Conservation (phyloP, 2,797 vertebrate species). For the Coccyzus lansbergi region DNA sequence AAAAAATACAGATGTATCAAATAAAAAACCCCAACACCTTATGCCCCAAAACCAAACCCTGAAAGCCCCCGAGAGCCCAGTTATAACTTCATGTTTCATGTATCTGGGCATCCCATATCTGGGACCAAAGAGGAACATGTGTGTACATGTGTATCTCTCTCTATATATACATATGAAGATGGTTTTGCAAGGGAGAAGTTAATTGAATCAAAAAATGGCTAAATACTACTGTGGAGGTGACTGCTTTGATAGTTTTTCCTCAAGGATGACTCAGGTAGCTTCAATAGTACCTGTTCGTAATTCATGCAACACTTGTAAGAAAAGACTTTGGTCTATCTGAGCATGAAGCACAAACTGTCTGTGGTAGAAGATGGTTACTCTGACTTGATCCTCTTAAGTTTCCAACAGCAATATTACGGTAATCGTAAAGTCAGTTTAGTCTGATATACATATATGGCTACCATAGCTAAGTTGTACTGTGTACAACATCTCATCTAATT, state of each 20-base stretch:
- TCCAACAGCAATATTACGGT: not conserved
- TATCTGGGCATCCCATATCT: not conserved
- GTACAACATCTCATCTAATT: not conserved
- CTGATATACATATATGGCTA: not conserved
- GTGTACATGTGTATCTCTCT: not conserved
- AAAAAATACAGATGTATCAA: constrained; percentile 2
- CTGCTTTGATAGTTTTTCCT: not conserved
- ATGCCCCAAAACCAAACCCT: not conserved
- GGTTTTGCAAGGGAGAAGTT: not conserved
- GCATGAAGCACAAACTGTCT: not conserved
- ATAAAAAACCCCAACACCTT: not conserved
- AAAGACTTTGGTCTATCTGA: not conserved
- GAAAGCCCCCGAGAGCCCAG: not conserved
- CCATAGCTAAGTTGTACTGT: not conserved
- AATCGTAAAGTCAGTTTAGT: not conserved
- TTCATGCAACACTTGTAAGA: not conserved
- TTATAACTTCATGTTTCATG: not conserved
- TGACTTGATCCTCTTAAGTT: not conserved
- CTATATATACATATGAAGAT: not conserved
- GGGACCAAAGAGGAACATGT: not conserved
- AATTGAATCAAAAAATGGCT: not conserved
- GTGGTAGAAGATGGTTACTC: not conserved
- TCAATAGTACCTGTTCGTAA: not conserved
- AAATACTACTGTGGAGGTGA: not conserved
- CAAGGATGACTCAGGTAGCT: not conserved